These are phyloP conservation scores for Eupithecia dodoneata DNA, from an alignment of 2,888 invertebrate species.

Conservation along the genomic window DNA sequence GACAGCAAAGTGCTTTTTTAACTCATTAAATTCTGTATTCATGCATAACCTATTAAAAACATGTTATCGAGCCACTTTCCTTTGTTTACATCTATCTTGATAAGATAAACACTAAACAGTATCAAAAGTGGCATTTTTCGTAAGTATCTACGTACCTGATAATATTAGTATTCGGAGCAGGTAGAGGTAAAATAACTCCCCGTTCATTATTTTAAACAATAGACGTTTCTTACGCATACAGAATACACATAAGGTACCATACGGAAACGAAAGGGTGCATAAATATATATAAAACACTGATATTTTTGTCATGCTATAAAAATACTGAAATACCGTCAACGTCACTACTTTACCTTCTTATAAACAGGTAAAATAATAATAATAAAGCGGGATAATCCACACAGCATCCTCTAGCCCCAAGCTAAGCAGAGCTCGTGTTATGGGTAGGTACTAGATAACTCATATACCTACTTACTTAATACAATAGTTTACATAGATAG, in stretches of 20 bases:
- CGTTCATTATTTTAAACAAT: slow-evolving; percentile 12
- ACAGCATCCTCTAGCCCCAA: too few species aligned
- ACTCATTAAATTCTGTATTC: not conserved
- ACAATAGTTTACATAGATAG: too few species aligned
- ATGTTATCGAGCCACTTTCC: slow-evolving; percentile 10
- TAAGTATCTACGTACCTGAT: not conserved
- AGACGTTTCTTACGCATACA: not conserved
- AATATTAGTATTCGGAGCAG: slow-evolving; percentile 1
- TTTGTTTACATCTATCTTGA: slow-evolving; percentile 16
- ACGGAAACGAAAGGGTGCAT: too few species aligned
- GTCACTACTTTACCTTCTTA: too few species aligned
- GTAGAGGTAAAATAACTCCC: slow-evolving; percentile 3
- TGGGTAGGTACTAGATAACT: too few species aligned
- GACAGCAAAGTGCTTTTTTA: not conserved
- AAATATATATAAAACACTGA: too few species aligned
- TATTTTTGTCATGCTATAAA: too few species aligned
- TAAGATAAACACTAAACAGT: not conserved
- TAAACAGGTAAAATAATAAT: too few species aligned
- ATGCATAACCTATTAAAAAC: not conserved
- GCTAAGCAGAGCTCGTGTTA: too few species aligned
- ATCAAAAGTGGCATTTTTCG: not conserved
- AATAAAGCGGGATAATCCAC: too few species aligned
- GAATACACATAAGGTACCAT: not conserved
- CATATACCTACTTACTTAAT: too few species aligned
- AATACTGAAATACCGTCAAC: too few species aligned